Evolutionary conservation across 2,113 vertebrate genomes (phyloP).

Genomic region (Boulengeromyrus knoepffleri): DNA sequence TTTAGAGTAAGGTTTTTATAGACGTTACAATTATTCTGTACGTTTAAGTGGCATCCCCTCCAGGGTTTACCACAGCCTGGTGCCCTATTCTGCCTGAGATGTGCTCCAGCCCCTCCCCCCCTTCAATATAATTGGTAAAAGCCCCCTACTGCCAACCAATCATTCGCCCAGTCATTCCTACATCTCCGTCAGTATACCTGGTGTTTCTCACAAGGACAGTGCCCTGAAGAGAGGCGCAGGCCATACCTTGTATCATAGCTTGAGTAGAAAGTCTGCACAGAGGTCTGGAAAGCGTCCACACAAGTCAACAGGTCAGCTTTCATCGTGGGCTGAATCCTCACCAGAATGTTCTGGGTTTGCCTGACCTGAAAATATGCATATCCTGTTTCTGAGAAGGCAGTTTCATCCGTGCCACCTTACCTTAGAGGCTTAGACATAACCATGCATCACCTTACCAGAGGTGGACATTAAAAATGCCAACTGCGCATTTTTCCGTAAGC

Average conservation of each 20-base stretch:
- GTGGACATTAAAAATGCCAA: not conserved
- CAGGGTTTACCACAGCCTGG: not conserved
- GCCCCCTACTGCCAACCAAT: not conserved
- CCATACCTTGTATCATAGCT: conserved; percentile 61
- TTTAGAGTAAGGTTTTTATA: not conserved
- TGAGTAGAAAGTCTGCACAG: conserved; percentile 52
- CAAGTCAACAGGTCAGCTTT: conserved; percentile 61
- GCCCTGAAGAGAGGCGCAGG: not conserved
- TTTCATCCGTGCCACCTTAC: not conserved
- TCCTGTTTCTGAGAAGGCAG: not conserved
- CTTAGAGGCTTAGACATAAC: not conserved
- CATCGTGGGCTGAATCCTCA: conserved; percentile 64
- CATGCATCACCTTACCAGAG: not conserved
- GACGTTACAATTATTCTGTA: not conserved
- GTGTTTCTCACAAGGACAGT: not conserved
- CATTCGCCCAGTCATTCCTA: not conserved
- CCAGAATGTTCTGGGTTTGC: conserved; percentile 62
- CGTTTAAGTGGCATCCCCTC: not conserved
- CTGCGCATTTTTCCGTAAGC: not conserved
- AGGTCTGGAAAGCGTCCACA: conserved; percentile 56
- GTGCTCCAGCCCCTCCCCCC: not conserved
- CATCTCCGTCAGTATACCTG: not conserved
- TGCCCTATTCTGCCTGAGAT: not conserved
- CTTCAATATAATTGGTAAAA: not conserved
- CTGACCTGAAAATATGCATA: conserved; percentile 47